Base-by-base conservation (phyloP, 2,888 invertebrate genomes). In the Idaea biselata region DNA sequence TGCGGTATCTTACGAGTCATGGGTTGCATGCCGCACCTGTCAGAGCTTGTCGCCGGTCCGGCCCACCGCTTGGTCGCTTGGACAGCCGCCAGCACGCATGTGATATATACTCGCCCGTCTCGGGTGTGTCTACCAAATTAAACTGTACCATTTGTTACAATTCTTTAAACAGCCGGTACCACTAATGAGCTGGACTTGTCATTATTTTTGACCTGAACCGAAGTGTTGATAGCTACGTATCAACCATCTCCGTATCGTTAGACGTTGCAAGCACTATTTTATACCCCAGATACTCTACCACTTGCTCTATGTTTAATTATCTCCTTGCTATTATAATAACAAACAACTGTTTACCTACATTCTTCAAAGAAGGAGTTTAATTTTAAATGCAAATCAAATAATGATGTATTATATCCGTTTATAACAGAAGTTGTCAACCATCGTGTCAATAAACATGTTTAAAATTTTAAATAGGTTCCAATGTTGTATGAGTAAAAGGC, bases 11-110 rank as follows among this genome's bases (percentile, higher is more conserved):
- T 68, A 74, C 81, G 83, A 88, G 88, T 88, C 89, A 89, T 87
- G 89, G 89, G 91, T 89, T 87, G 89, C 87, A 87, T 88, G 86
- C 88, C 88, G 81, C 92, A 91, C 87, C 92, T 92, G 92, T 90
- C 91, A 85, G 83, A 78, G 75, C 83, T 78, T 81, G 89, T 92
- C 89, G 85, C 68, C 88, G 83, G 86, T 77, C 76, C 87, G 83
- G 89, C 91, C 91, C 91, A 89, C 92, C 91, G 84, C 87, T 89
- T 85, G 89, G 84, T 81, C 82, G 80, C 80, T 91, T 92, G 92
- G 92, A 87, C 82, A 76, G 64, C 69, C 81, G 92, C 91, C 92
- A 91, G 90, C 83, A 79, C 77, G 78, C 76, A 78, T 79, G 82
- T 90, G 91, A 91, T 89, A 87, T 87, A 91, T 91, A 89, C 83